Percentiles rank a stretch among this genome's conserved stretches.
Conservation (phyloP, 2,797 vertebrate genomes). For the Falco berigora region DNA sequence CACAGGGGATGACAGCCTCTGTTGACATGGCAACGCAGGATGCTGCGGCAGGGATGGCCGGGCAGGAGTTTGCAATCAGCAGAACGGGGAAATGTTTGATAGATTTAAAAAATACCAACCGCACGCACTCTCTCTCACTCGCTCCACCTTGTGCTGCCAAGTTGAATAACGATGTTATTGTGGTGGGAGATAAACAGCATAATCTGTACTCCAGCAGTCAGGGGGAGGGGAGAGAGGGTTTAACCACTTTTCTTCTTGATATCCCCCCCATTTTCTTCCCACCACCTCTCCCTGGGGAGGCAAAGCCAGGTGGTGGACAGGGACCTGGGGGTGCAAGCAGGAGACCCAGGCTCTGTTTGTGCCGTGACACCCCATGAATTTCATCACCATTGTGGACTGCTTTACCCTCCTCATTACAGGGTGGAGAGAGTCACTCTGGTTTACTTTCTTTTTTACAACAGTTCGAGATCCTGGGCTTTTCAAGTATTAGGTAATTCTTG, state of each 20-base stretch:
- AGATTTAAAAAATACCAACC: not conserved
- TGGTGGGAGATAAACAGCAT: not conserved
- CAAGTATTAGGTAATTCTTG: not conserved
- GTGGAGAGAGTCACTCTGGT: not conserved
- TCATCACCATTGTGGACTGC: not conserved
- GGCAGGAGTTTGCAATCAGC: not conserved
- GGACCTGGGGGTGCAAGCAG: not conserved
- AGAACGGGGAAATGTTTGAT: not conserved
- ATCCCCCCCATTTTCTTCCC: not conserved
- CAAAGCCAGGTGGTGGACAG: fast-evolving
- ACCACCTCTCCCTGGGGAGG: not conserved
- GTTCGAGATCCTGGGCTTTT: not conserved
- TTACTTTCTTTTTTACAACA: not conserved
- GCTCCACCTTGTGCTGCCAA: slow-evolving; percentile 52
- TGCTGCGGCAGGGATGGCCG: not conserved
- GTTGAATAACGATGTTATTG: not conserved
- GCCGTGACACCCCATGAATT: fast-evolving
- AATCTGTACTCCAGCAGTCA: not conserved
- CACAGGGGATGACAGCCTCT: not conserved
- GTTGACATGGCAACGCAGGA: slow-evolving; percentile 43
- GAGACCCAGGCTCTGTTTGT: not conserved
- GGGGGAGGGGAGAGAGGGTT: not conserved
- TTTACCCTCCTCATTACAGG: not conserved
- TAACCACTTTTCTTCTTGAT: not conserved
- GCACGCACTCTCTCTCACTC: not conserved